These are phyloP conservation scores for Nemopilema nomurai DNA, from an alignment of 30 jellyfish, hydroid and myxozoan genomes.

Conservation along the genomic window DNA sequence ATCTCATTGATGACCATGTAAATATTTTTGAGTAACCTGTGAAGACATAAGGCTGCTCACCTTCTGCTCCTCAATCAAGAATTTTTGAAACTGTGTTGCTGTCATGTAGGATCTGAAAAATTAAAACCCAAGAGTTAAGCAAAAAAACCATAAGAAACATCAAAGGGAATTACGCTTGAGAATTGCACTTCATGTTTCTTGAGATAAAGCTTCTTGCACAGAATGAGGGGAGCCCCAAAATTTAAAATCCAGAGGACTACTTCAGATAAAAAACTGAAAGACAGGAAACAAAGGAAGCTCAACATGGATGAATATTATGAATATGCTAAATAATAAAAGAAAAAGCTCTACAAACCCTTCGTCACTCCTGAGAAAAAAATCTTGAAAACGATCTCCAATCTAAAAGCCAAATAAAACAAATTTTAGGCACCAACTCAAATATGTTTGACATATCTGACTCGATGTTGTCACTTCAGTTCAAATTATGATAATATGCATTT, in stretches of 20 bases:
- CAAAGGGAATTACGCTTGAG: not conserved
- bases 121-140: not conserved
- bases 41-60: no score
- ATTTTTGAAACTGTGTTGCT: constrained; percentile 81
- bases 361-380: constrained; percentile 79
- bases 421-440: no score
- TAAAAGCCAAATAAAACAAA: not conserved
- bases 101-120: constrained; percentile 81
- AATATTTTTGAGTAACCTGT: no score
- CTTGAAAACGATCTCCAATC: constrained; percentile 88
- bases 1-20: no score
- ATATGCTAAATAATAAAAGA: not conserved
- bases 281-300: not conserved
- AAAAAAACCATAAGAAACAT: no score
- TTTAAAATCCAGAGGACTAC: no score
- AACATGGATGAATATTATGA: not conserved
- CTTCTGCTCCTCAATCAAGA: constrained; percentile 84
- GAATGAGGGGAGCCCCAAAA: no score
- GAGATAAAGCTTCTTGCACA: no score
- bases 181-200: no score
- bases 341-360: constrained; percentile 73
- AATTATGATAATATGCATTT: not conserved
- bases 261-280: no score
- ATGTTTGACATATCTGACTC: not conserved
- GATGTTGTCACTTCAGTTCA: not conserved